phyloP scores from a whole-genome alignment of 2,113 vertebrate genomes.

The Empidonax traillii region DNA sequence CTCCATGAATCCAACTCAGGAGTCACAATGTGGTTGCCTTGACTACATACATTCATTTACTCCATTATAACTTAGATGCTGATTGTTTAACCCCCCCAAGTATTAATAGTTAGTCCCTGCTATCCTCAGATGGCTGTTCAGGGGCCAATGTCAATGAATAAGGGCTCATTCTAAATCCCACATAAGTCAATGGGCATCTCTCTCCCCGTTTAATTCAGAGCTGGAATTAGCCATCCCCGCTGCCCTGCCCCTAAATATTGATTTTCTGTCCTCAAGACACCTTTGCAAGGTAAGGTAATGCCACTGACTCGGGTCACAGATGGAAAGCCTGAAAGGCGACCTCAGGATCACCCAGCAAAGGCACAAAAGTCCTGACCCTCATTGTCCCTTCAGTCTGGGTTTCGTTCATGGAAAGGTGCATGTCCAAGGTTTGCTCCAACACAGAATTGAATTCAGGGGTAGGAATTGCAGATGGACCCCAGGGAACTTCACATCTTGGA shows the following conservation, averaged over 20 bases:
- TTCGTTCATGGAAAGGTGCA: background rate
- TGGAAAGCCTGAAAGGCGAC: background rate
- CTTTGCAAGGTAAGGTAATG: conserved; percentile 1
- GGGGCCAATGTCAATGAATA: background rate
- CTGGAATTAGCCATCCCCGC: conserved; percentile 25
- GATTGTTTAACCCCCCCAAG: background rate
- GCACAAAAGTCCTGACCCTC: background rate
- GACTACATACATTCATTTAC: conserved; percentile 33
- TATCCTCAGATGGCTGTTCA: conserved; percentile 45
- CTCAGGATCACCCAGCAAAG: background rate
- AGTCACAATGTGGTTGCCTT: conserved; percentile 9
- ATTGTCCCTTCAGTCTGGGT: background rate
- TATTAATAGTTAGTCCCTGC: conserved; percentile 18
- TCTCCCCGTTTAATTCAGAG: conserved; percentile 8
- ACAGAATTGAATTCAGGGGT: background rate
- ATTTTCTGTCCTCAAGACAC: conserved; percentile 49
- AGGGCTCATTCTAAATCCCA: conserved; percentile 33
- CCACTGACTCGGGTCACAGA: background rate
- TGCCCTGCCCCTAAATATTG: background rate
- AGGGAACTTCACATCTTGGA: background rate
- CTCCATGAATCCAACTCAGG: background rate
- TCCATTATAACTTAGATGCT: background rate
- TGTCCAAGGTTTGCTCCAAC: background rate
- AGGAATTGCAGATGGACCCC: background rate
- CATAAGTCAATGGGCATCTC: conserved; percentile 47